Base-by-base conservation (phyloP, 2,113 vertebrate species). In the Falcunculus frontatus region DNA sequence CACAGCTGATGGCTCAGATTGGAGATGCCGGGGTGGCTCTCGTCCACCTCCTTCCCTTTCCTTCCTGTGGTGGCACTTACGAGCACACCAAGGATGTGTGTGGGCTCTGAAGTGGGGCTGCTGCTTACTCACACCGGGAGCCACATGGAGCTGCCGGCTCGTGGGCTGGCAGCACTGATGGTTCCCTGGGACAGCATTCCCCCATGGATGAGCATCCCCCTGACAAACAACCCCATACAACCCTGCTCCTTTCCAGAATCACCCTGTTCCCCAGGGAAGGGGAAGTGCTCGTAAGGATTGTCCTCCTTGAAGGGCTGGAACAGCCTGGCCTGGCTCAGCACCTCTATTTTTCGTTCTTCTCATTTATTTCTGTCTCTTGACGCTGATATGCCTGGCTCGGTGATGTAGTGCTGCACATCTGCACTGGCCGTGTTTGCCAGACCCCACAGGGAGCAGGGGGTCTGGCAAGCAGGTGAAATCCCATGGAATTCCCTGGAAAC, bases 51-150 rank as follows among this genome's bases (percentile, higher is more conserved):
- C 49, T 76, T 75, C 52, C 52, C 33, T 77, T 76, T 22, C 17
- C 9, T 56, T 76, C 35, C 59, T n/a, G 64, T 6, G 5, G 41
- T 26, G 23, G 86, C 42, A 35, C 76, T 63, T 25, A 13, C 2
- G 65, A 41, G 52, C 29, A 1, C 2, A 47, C 52, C 69, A 23
- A 89, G 84, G 90, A 85, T 56, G 74, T 82, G 91, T 16, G 96
- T 93, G 95, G 81, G 84, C 56, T 91, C 68, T 64, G 29, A 68
- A 89, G 59, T 70, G 83, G 90, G 91, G 82, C 78, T 91, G 91
- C 2, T 87, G 81, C 84, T 91, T 87, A 78, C 59, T 87, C 82
- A 90, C 39, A 60, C 33, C 0, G 0, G 65, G 39, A 93, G 65
- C 60, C 85, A 86, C 33, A 29, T 20, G 92, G 47, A 10, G 1